These are phyloP conservation scores for Diadema setosum DNA, from an alignment of 35 echinoderm and acorn worm species.

Conservation along the genomic window DNA sequence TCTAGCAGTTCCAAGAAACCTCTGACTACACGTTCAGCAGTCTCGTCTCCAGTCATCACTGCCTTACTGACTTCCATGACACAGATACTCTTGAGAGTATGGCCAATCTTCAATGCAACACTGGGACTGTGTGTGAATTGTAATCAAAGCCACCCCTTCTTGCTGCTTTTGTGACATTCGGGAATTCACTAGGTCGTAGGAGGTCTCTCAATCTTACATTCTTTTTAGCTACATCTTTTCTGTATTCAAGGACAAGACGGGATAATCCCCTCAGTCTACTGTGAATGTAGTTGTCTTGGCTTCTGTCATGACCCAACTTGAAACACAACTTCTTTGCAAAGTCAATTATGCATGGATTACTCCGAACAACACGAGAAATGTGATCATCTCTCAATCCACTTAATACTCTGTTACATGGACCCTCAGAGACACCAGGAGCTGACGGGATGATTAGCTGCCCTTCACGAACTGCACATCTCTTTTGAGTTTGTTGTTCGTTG, in stretches of 20 bases:
- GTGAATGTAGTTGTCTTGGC: constrained; percentile 1
- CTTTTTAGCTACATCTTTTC: background rate
- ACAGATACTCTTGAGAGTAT: background rate
- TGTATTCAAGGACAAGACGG: constrained; percentile 30
- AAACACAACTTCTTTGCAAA: constrained; percentile 28
- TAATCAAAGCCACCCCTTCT: background rate
- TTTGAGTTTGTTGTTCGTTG: background rate
- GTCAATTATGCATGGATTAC: constrained; percentile 36
- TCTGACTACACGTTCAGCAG: constrained; percentile 5
- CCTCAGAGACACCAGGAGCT: constrained; percentile 3
- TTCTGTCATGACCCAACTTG: constrained; percentile 42
- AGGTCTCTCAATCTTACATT: background rate
- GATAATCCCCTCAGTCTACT: constrained; percentile 52
- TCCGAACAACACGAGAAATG: constrained; percentile 7
- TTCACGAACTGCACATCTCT: background rate
- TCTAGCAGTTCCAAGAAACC: background rate
- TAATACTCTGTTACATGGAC: constrained; percentile 30
- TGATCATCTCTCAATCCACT: constrained; percentile 12
- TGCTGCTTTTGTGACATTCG: background rate
- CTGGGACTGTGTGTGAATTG: background rate
- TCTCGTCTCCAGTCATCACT: background rate
- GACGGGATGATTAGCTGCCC: constrained; percentile 32
- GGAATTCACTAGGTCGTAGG: background rate
- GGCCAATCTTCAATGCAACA: background rate
- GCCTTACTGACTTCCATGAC: background rate